Conservation (phyloP, 2,888 invertebrate genomes). For the Steromphala cineraria region DNA sequence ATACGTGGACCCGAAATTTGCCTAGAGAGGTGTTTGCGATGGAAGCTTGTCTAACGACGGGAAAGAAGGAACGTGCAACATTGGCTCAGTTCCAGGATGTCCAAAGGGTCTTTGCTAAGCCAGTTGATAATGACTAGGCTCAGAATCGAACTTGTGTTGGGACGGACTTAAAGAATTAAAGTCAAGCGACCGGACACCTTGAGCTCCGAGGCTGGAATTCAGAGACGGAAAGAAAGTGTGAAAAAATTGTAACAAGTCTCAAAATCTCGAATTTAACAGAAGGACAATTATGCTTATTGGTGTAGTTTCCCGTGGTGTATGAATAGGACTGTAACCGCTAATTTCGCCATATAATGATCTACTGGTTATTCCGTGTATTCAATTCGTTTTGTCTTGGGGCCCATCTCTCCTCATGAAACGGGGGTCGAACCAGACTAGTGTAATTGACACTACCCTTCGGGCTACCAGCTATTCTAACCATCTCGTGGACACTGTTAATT, state of each 20-base stretch:
- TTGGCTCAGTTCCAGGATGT: conserved; percentile 1
- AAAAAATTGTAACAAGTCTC: conserved; percentile 11
- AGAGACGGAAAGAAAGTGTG: neutral
- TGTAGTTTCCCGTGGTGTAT: neutral
- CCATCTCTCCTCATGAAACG: neutral
- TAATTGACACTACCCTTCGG: conserved; percentile 25
- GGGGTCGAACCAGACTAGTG: neutral
- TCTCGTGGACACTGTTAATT: conserved; percentile 24
- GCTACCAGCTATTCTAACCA: conserved; percentile 21
- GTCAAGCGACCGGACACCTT: conserved; percentile 12
- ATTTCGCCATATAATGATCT: conserved; percentile 16
- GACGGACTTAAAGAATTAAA: conserved; percentile 14
- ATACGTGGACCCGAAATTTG: conserved; percentile 9
- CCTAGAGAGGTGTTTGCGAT: neutral
- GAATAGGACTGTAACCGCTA: conserved; percentile 10
- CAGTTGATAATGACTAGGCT: neutral
- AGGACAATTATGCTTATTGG: neutral
- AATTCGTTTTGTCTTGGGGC: neutral
- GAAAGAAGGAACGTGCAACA: neutral
- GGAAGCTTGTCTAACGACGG: neutral
- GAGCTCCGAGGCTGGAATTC: conserved; percentile 1
- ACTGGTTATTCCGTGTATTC: conserved; percentile 13
- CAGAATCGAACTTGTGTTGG: conserved; percentile 9
- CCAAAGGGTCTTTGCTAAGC: neutral
- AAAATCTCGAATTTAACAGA: neutral